Evolutionary conservation across 2,113 vertebrate species (phyloP), one percentile per base, ranked within the genome.

Genomic region (Crotalus tigris): DNA sequence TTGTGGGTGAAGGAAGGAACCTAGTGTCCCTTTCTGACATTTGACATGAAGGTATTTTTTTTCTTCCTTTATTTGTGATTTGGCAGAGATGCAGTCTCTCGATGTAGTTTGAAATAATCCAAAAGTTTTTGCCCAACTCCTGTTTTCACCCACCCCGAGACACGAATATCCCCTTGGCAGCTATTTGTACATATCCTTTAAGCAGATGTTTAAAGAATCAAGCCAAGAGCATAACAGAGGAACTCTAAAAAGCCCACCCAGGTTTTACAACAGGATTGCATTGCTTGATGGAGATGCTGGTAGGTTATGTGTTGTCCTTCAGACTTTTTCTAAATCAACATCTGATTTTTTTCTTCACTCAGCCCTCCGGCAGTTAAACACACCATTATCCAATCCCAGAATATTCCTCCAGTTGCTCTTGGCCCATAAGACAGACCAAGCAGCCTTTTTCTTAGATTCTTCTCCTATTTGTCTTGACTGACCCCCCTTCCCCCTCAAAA

Each of bases 241-340:
- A 21, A 26, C 91, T 94, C 11, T 33, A 91, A 95, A 94, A 96
- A 94, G 93, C 94, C 96, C 96, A 97, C 97, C 96, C 96, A 97
- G 53, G 95, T 96, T 97, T 97, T 96, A 96, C 90, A 93, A 95
- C 94, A 95, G 94, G 75, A 95, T 93, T 93, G 94, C 96, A 96
- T 94, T 90, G 94, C 90, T 59, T 29, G 75, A 69, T 91, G 92
- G 94, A 95, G 95, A 95, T 92, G 94, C 75, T 69, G 29, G 64
- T 0, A 92, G 54, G 55, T 92, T 94, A 91, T 93, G 49, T 69
- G 29, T 93, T 93, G 93, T 87, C n/a, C 91, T 88, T 93, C 94
- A 87, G 81, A 58, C 12, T 91, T 90, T 95, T 55, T 94, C 94
- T 88, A 44, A 81, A 44, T 91, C 87, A 55, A 93, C 59, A 58